Evolutionary conservation across 1,140 invertebrate genomes (phyloP), one percentile per base, ranked within the genome.

Genomic region (Archivesica marissinica): DNA sequence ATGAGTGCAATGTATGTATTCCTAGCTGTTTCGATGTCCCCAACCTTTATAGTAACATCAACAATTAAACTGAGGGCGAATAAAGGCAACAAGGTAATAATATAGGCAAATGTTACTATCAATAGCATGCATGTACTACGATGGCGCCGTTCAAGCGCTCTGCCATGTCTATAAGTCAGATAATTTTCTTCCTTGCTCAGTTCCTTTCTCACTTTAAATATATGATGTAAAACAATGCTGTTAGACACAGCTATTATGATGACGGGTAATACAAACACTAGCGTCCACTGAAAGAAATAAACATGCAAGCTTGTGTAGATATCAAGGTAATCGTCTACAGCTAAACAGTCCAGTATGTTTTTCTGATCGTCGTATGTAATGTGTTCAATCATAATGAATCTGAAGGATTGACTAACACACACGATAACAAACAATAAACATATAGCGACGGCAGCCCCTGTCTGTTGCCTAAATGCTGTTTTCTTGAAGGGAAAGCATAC

Each of bases 81-180:
- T 6, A 88, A 61, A 1, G 92, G 92, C 11, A 92, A 68, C 28
- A 92, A 87, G 15, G 91, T 91, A 1, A 90, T 28, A 0, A 93
- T 81, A 85, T 91, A 92, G 0, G 86, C 89, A 44, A 92, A 91
- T 59, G 90, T 89, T 13, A 93, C 91, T 11, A 88, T 81, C 13
- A 93, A 80, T 11, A 93, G 86, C 91, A 93, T 92, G n/a, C 88
- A 88, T 6, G 92, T 92, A 0, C 91, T 92, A 50, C 90, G 91
- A 68, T 90, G 88, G n/a, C 88, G 88, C 28, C 87, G 82, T 3
- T 72, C 56, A 2, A 77, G n/a, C 0, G 30, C 86, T 72, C 82
- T 50, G 39, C 35, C 11, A 44, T 68, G 41, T 15, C 41, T 38
- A 52, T 33, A 59, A 70, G 9, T 64, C n/a, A 72, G 11, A 68